Evolutionary conservation across 2,113 vertebrate species (phyloP).

Genomic region (Cygnus atratus): DNA sequence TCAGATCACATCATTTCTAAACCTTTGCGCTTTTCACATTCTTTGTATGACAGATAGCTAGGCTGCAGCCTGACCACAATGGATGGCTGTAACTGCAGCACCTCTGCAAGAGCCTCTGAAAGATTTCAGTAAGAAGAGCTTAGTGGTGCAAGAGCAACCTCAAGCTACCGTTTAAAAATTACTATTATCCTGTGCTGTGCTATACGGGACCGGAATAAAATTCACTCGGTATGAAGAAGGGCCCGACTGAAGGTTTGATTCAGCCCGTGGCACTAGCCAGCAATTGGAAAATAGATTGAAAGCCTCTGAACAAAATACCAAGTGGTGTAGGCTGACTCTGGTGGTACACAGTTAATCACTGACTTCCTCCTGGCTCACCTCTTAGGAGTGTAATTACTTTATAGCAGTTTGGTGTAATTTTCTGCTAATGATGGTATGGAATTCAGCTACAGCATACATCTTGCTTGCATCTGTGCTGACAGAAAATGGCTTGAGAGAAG

Average conservation of each 20-base stretch:
- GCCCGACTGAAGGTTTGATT: not conserved
- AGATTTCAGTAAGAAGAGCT: not conserved
- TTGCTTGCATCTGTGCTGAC: not conserved
- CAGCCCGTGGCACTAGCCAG: not conserved
- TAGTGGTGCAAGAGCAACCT: not conserved
- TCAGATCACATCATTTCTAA: not conserved
- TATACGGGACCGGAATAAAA: not conserved
- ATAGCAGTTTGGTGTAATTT: constrained; percentile 5
- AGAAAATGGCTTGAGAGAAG: constrained; percentile 23
- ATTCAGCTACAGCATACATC: not conserved
- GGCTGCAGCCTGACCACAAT: not conserved
- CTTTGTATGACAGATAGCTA: not conserved
- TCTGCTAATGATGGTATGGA: not conserved
- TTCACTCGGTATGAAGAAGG: not conserved
- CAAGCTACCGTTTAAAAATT: not conserved
- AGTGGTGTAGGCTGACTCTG: not conserved
- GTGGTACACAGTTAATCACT: not conserved
- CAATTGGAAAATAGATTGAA: not conserved
- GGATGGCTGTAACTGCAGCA: not conserved
- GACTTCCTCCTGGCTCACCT: constrained; percentile 10
- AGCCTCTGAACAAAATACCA: not conserved
- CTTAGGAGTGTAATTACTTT: not conserved
- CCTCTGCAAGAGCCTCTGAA: not conserved
- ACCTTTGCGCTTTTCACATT: not conserved
- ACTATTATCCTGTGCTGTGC: not conserved